Conservation (phyloP, 1,140 invertebrate genomes). For the Drosophila truncata region DNA sequence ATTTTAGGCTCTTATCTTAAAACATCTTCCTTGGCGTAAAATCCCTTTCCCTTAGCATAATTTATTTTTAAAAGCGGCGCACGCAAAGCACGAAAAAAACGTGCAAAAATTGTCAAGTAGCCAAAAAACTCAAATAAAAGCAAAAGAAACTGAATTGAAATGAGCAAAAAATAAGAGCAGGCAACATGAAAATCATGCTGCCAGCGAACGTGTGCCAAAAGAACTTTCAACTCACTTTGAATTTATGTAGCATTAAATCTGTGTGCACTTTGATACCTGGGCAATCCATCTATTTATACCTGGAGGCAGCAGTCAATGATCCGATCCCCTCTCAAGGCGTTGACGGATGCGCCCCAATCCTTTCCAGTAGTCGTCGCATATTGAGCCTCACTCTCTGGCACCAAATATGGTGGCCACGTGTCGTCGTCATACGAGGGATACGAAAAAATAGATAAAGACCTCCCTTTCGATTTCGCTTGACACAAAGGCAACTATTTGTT, state of each 20-base stretch:
- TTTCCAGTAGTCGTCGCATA: slow-evolving; percentile 25
- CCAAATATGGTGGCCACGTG: slow-evolving; percentile 50
- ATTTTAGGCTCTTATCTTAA: slow-evolving; percentile 14
- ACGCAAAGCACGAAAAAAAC: slow-evolving; percentile 40
- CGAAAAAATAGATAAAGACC: slow-evolving; percentile 20
- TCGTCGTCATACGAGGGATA: slow-evolving; percentile 1
- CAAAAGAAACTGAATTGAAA: slow-evolving; percentile 9
- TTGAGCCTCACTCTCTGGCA: slow-evolving; percentile 4
- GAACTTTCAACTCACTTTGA: slow-evolving; percentile 52
- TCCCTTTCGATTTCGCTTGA: slow-evolving; percentile 23
- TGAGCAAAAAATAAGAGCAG: slow-evolving; percentile 6
- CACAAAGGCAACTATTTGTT: slow-evolving; percentile 20
- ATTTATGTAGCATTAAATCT: slow-evolving; percentile 56
- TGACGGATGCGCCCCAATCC: slow-evolving; percentile 46
- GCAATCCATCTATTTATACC: slow-evolving; percentile 57
- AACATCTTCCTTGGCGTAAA: slow-evolving; percentile 4
- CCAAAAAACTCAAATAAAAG: slow-evolving; percentile 39
- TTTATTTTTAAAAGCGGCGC: slow-evolving; percentile 52
- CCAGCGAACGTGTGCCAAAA: slow-evolving; percentile 42
- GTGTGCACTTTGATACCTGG: slow-evolving; percentile 43
- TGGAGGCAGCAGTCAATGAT: slow-evolving; percentile 63
- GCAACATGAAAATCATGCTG: slow-evolving; percentile 47
- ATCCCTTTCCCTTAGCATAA: slow-evolving; percentile 7
- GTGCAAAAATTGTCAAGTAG: slow-evolving; percentile 53
- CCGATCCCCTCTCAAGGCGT: slow-evolving; percentile 41